These are phyloP conservation scores for Ectemnius continuus DNA, from an alignment of 2,888 invertebrate species.

Conservation along the genomic window DNA sequence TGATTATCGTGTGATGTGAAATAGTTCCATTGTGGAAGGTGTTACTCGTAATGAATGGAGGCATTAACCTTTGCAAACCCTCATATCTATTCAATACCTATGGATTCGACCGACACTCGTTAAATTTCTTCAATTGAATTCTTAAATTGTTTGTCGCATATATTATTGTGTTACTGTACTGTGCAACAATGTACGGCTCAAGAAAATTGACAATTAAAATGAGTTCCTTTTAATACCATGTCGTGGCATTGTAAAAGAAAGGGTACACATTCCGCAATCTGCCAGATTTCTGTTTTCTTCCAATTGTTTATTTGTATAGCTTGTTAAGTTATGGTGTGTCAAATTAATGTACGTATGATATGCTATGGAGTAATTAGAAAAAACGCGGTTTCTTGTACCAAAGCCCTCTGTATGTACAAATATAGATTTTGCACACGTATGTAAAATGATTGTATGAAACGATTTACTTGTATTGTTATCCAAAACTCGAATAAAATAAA, in stretches of 20 bases:
- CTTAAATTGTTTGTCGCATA: slow-evolving; percentile 19
- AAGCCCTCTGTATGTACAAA: slow-evolving; percentile 33
- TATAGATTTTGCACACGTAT: slow-evolving; percentile 55
- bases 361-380: slow-evolving; percentile 10
- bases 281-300: background rate
- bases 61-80: slow-evolving; percentile 13
- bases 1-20: slow-evolving; percentile 42
- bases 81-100: background rate
- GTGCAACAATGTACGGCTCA: background rate
- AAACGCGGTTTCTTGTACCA: slow-evolving; percentile 23
- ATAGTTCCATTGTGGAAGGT: slow-evolving; percentile 38
- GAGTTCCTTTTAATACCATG: background rate
- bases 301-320: background rate
- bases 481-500: slow-evolving; percentile 50
- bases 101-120: slow-evolving; percentile 4
- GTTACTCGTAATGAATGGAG: slow-evolving; percentile 20
- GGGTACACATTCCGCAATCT: slow-evolving; percentile 3
- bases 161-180: background rate
- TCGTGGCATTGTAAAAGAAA: background rate
- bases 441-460: slow-evolving; percentile 38
- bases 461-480: slow-evolving; percentile 42
- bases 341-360: slow-evolving; percentile 12
- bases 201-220: background rate
- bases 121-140: slow-evolving; percentile 17
- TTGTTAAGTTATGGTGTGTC: background rate